Evolutionary conservation across 2,113 vertebrate species (phyloP).

Genomic region (Mormyrus iriodes): DNA sequence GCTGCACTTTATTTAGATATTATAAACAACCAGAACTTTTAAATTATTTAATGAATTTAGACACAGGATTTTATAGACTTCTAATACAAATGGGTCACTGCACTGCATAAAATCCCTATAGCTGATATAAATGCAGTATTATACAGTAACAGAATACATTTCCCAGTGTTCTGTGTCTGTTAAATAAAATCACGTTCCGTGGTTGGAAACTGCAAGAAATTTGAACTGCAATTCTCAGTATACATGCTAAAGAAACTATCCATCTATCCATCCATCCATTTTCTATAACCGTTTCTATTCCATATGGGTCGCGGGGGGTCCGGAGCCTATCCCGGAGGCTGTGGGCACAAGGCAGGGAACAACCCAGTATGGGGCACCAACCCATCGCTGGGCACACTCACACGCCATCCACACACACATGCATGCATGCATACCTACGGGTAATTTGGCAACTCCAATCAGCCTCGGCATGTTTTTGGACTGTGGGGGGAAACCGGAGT

Average conservation of each 20-base stretch:
- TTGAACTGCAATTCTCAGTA: background rate
- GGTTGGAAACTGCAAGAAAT: background rate
- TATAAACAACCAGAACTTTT: background rate
- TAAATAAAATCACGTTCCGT: background rate
- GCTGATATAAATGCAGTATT: background rate
- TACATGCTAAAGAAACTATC: background rate
- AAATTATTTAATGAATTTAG: background rate
- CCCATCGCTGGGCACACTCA: too few relatives aligned
- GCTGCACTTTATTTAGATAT: background rate
- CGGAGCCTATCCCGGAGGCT: too few relatives aligned
- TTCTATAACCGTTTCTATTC: too few relatives aligned
- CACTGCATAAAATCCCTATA: background rate
- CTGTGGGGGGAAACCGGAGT: too few relatives aligned
- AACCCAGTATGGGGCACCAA: too few relatives aligned
- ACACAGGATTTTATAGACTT: background rate
- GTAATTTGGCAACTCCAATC: too few relatives aligned
- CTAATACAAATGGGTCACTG: background rate
- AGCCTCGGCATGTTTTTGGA: too few relatives aligned
- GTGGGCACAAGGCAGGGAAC: too few relatives aligned
- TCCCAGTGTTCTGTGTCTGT: background rate
- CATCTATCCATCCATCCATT: too few relatives aligned
- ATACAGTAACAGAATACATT: background rate
- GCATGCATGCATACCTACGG: too few relatives aligned
- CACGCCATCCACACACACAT: too few relatives aligned
- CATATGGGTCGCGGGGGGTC: too few relatives aligned